A percentile compares a stretch with the other conserved stretches of the same genome.
These are phyloP conservation scores for Agriopis leucophaearia DNA, from an alignment of 2,888 invertebrate species.

Conservation along the genomic window DNA sequence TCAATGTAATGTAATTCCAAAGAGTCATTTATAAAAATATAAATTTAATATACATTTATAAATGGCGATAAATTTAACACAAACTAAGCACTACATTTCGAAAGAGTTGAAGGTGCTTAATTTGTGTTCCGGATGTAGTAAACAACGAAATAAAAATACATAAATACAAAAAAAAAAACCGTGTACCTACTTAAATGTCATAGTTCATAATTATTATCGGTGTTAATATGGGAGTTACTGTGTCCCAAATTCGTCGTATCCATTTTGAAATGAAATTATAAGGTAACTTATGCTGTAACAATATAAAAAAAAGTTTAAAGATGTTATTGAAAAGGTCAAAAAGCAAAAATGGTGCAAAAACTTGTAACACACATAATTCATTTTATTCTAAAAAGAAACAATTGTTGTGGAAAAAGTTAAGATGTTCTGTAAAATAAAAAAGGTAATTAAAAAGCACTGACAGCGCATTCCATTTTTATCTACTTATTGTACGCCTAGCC, in stretches of 20 bases:
- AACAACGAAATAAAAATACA: conserved; percentile 81
- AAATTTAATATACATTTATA: conserved; percentile 54
- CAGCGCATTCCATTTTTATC: conserved; percentile 72
- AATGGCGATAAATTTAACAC: conserved; percentile 63
- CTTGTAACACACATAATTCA: no score
- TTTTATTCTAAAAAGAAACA: neutral
- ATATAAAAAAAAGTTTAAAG: no score
- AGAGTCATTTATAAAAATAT: conserved; percentile 53
- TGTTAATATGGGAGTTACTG: conserved; percentile 64
- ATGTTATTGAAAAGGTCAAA: no score
- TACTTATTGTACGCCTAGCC: conserved; percentile 72
- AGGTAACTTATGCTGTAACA: conserved; percentile 9
- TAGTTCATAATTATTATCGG: conserved; percentile 76
- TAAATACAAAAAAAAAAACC: conserved; percentile 77
- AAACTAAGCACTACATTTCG: conserved; percentile 51
- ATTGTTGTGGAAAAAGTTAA: neutral
- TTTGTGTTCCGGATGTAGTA: conserved; percentile 71
- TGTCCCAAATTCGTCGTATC: conserved; percentile 70
- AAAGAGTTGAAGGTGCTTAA: conserved; percentile 50
- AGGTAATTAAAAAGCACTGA: conserved; percentile 53
- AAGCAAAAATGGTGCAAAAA: no score
- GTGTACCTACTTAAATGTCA: conserved; percentile 79
- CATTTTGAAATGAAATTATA: conserved; percentile 64
- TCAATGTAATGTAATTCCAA: conserved; percentile 82
- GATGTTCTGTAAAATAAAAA: neutral